phyloP scores from a whole-genome alignment of 2,888 invertebrate genomes.

The Sminthurinus aureus region DNA sequence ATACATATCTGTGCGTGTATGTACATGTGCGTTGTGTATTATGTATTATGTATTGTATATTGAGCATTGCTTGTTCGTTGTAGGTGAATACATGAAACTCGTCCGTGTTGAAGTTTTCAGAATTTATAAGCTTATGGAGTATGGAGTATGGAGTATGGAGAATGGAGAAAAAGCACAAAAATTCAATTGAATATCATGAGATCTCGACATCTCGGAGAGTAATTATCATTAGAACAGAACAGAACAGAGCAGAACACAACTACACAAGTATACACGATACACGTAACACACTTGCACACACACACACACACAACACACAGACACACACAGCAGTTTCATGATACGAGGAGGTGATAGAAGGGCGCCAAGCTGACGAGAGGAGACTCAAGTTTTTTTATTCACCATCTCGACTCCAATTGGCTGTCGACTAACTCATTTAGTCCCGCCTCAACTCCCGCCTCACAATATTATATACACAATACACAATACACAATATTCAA shows the following conservation, averaged over 20 bases:
- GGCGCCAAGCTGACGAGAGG: conserved; percentile 59
- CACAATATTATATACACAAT: conserved; percentile 18
- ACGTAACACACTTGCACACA: no score
- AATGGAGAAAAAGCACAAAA: conserved; percentile 40
- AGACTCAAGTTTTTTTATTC: conserved; percentile 41
- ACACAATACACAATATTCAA: conserved; percentile 12
- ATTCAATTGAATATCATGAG: conserved; percentile 51
- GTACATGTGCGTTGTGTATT: no score
- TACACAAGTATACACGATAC: no score
- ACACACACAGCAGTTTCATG: conserved; percentile 50
- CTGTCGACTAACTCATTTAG: conserved; percentile 35
- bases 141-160: not conserved
- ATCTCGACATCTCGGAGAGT: conserved; percentile 49
- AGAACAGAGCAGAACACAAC: no score
- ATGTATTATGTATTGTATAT: not conserved
- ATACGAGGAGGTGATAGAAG: conserved; percentile 58
- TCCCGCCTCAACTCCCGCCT: conserved; percentile 47
- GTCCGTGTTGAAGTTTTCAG: no score
- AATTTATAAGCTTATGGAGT: no score
- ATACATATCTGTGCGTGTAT: no score
- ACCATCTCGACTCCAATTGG: conserved; percentile 40
- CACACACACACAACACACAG: conserved; percentile 21
- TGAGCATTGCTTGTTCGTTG: no score
- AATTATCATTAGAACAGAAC: conserved; percentile 56
- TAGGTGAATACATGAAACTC: no score